Conservation (phyloP, 2,888 invertebrate genomes). For the Polia nebulosa region DNA sequence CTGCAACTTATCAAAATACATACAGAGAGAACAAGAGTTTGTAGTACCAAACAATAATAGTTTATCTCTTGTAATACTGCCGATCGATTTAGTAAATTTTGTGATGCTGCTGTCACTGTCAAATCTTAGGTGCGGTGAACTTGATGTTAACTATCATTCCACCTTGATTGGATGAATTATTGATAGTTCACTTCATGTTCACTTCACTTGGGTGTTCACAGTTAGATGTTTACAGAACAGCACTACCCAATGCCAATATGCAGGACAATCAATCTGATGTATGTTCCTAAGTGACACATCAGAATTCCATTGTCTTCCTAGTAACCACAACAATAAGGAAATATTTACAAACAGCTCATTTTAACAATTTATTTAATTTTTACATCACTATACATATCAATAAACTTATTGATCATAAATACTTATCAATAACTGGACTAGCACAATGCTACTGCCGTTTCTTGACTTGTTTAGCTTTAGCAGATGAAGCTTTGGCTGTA, state of each 20-base stretch:
- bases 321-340: conserved; percentile 25
- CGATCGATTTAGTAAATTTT: too few relatives aligned
- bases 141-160: too few relatives aligned
- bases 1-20: too few relatives aligned
- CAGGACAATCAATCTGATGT: neutral
- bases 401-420: conserved; percentile 73
- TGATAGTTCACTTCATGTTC: too few relatives aligned
- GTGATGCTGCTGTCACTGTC: too few relatives aligned
- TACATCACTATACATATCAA: conserved; percentile 68
- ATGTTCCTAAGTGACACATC: conserved; percentile 7
- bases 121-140: too few relatives aligned
- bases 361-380: conserved; percentile 65
- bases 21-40: too few relatives aligned
- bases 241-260: neutral
- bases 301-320: neutral
- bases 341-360: conserved; percentile 54
- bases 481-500: conserved; percentile 83
- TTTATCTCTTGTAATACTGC: too few relatives aligned
- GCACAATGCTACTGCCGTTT: conserved; percentile 81
- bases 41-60: too few relatives aligned
- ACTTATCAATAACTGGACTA: conserved; percentile 65
- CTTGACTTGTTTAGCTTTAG: conserved; percentile 88
- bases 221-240: too few relatives aligned
- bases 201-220: too few relatives aligned
- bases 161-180: too few relatives aligned